Evolutionary conservation across 2,888 invertebrate genomes (phyloP), one percentile per base, ranked within the genome.

Genomic region (Tortricodes alternella): DNA sequence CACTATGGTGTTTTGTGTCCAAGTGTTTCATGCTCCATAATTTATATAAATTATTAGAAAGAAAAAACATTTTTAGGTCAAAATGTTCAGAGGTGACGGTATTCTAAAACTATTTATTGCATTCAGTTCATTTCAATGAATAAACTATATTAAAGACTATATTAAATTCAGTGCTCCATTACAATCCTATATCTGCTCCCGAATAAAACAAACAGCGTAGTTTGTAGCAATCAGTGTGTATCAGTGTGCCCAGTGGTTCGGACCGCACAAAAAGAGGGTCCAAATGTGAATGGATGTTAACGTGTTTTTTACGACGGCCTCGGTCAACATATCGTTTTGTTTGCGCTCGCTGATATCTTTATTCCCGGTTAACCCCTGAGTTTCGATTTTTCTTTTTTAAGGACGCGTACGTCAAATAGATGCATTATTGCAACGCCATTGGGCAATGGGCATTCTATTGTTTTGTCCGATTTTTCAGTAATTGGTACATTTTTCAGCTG

Each of bases 231-330:
- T 80, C 85, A 86, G 86, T 87, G 84, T 83, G 82, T 85, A 83
- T 83, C 83, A 84, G 83, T 83, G 73, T 78, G 83, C 67, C 74
- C 83, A 76, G 83, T 82, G 88, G 84, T 75, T 79, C 74, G 76
- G 62, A 59, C 70, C 71, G 69, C 74, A 73, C 83, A 85, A 89
- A 87, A 84, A 87, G 85, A 86, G 89, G 86, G 76, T 77, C 85
- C 83, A 87, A 88, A 89, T 83, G 83, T 85, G 87, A 88, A 90
- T 90, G 85, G 89, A 90, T 89, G 90, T 88, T 89, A 90, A 90
- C 89, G 89, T 87, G 89, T 88, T 89, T 89, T 90, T 90, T 89
- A 90, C 89, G 89, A 87, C 72, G 71, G 59, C 71, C 74, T 72
- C 74, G 83, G 80, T 83, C 85, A 84, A 83, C 86, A 83, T 87